These are phyloP conservation scores for Ichneumoninae sp. DNA, from an alignment of 2,888 invertebrate species.

Conservation along the genomic window DNA sequence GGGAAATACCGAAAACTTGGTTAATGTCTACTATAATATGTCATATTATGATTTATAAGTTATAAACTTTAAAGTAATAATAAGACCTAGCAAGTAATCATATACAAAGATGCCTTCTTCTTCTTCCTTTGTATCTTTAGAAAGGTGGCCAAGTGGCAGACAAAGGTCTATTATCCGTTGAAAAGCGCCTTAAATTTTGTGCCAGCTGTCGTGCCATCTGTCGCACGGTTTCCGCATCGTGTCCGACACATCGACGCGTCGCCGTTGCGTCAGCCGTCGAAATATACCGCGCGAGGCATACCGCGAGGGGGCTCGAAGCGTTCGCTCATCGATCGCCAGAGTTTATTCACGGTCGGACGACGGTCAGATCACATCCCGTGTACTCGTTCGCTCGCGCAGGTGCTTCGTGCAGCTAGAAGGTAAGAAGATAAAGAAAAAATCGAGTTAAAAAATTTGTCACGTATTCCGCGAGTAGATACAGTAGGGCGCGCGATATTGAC, in stretches of 20 bases:
- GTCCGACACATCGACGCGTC: slow-evolving; percentile 10
- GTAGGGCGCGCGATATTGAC: slow-evolving; percentile 25
- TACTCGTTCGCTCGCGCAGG: slow-evolving; percentile 62
- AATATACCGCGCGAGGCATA: slow-evolving; percentile 46
- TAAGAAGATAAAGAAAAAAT: slow-evolving; percentile 52
- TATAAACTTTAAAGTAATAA: no score
- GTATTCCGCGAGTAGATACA: slow-evolving; percentile 2
- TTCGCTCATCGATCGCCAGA: slow-evolving; percentile 71
- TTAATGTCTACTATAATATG: no score
- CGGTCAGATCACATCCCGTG: slow-evolving; percentile 69
- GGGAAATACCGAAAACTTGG: no score
- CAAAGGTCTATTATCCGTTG: slow-evolving; percentile 1
- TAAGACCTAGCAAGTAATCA: no score
- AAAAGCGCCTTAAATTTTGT: background rate
- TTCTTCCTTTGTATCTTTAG: no score
- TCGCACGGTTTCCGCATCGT: background rate
- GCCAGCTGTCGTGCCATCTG: slow-evolving; percentile 16
- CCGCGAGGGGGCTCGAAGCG: slow-evolving; percentile 41
- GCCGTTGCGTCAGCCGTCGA: slow-evolving; percentile 76
- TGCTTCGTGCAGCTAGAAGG: slow-evolving; percentile 70
- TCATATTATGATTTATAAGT: background rate
- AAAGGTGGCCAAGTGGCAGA: no score
- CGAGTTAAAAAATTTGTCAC: background rate
- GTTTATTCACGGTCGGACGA: slow-evolving; percentile 74
- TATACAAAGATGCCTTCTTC: background rate